Percentiles rank a stretch among this genome's conserved stretches.
phyloP scores from a whole-genome alignment of 2,797 vertebrate genomes.

The Scomberomorus guttatus region DNA sequence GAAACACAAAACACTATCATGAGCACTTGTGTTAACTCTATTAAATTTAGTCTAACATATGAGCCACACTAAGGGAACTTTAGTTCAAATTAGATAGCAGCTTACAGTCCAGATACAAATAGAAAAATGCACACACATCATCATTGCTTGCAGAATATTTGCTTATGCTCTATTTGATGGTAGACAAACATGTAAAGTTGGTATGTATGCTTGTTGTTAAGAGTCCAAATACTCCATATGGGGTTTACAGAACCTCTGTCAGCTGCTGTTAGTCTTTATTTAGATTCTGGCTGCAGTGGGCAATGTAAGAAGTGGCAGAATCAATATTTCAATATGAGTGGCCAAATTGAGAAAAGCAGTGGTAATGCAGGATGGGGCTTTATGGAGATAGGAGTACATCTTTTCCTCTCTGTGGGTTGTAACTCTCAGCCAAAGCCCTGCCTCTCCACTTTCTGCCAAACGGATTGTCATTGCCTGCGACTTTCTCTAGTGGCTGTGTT shows the following conservation, averaged over 20 bases:
- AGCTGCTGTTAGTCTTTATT: slow-evolving; percentile 43
- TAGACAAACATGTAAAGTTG: too few species aligned
- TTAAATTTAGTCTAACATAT: slow-evolving; percentile 44
- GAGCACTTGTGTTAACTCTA: slow-evolving; percentile 24
- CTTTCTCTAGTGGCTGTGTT: slow-evolving; percentile 83
- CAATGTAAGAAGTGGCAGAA: slow-evolving; percentile 64
- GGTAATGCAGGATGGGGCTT: slow-evolving; percentile 46
- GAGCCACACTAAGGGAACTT: slow-evolving; percentile 19
- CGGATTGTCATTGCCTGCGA: slow-evolving; percentile 46
- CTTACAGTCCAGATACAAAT: neutral
- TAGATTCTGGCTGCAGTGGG: slow-evolving; percentile 56
- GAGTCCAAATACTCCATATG: slow-evolving; percentile 15
- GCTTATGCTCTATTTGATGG: slow-evolving; percentile 10
- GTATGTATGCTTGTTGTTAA: neutral
- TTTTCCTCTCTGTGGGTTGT: slow-evolving; percentile 59
- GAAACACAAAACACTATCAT: slow-evolving; percentile 22
- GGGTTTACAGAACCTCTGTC: slow-evolving; percentile 27
- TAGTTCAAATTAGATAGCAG: slow-evolving; percentile 4
- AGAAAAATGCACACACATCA: neutral
- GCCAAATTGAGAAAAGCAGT: slow-evolving; percentile 63
- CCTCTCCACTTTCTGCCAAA: slow-evolving; percentile 64
- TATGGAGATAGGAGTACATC: slow-evolving; percentile 41
- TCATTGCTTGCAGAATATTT: slow-evolving; percentile 15
- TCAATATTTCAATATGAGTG: slow-evolving; percentile 76
- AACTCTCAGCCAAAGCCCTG: slow-evolving; percentile 52